A percentile compares a stretch with the other conserved stretches of the same genome.
phyloP scores from a whole-genome alignment of 1,140 invertebrate genomes.

The Drosophila equinoxialis region DNA sequence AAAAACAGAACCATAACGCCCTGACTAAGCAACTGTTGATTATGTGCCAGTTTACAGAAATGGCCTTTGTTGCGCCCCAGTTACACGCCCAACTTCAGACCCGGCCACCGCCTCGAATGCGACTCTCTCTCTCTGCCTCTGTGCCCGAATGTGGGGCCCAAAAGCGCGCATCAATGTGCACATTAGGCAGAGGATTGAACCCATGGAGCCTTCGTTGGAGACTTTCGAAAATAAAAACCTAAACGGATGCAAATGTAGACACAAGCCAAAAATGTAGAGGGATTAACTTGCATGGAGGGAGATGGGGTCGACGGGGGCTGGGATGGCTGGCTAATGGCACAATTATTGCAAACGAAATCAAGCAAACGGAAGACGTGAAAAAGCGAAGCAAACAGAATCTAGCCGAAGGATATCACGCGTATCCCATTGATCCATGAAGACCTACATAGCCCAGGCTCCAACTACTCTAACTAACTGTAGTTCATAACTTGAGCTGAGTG shows the following conservation, averaged over 20 bases:
- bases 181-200: constrained; percentile 64
- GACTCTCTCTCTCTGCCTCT: not conserved
- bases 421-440: constrained; percentile 83
- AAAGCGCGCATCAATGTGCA: constrained; percentile 70
- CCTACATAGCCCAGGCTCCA: constrained; percentile 57
- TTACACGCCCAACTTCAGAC: constrained; percentile 62
- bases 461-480: constrained; percentile 68
- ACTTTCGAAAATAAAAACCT: constrained; percentile 67
- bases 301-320: not conserved
- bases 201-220: constrained; percentile 42
- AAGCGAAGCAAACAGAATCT: constrained; percentile 69
- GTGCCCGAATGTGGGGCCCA: constrained; percentile 7
- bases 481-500: constrained; percentile 78
- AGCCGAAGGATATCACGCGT: constrained; percentile 83
- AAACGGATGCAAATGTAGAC: constrained; percentile 80
- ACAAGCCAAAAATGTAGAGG: constrained; percentile 52
- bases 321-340: constrained; percentile 70
- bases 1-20: constrained; percentile 50
- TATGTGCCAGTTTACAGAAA: constrained; percentile 75
- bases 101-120: constrained; percentile 2
- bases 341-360: constrained; percentile 75
- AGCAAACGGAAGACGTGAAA: constrained; percentile 77
- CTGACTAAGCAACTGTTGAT: constrained; percentile 75
- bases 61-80: constrained; percentile 70
- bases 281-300: not conserved